Evolutionary conservation across 2,113 vertebrate species (phyloP), one percentile per base, ranked within the genome.

Genomic region (Apeltes quadracus): DNA sequence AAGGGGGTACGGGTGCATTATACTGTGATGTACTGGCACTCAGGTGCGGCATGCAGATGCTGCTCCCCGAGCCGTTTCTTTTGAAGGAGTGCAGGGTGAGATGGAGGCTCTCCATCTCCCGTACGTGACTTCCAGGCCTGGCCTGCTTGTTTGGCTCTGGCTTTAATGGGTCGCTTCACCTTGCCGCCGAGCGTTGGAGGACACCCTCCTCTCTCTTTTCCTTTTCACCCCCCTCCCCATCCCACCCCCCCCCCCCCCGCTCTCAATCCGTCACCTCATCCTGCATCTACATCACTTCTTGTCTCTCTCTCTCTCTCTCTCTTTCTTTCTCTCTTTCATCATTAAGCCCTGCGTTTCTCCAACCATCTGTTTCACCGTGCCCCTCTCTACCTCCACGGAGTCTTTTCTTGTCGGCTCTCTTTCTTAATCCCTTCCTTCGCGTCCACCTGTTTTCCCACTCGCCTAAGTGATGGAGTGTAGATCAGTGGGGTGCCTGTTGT

Each of bases 121-220:
- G n/a, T 41, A 53, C 64, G 72, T 75, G 78, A 85, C 84, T 90
- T 75, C 61, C 64, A 69, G 69, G 38, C 80, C 76, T 59, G 78
- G 72, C 38, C 69, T 85, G 76, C 72, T 89, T 91, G 90, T 90
- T 90, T 90, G 90, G 81, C 87, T 87, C 64, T 51, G 69, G 29
- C 64, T 38, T 67, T 91, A 92, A 93, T 92, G 81, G 88, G 85
- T 84, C 65, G 56, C 88, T 92, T 93, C 91, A 93, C 93, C 91
- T 93, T 92, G 90, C 87, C 76, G 80, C 59, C 76, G 59, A 36
- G 63, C 36, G 65, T 77, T 87, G 82, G 90, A 92, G 93, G 92
- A 90, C 88, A 81, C 72, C 25, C 39, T 48, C 64, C 55, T 48
- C 66, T 48, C 66, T 46, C 57, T 67, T 62, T 51, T 72, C 61